These are phyloP conservation scores for Nannoperca australis DNA, from an alignment of 2,797 vertebrate species.

Conservation along the genomic window DNA sequence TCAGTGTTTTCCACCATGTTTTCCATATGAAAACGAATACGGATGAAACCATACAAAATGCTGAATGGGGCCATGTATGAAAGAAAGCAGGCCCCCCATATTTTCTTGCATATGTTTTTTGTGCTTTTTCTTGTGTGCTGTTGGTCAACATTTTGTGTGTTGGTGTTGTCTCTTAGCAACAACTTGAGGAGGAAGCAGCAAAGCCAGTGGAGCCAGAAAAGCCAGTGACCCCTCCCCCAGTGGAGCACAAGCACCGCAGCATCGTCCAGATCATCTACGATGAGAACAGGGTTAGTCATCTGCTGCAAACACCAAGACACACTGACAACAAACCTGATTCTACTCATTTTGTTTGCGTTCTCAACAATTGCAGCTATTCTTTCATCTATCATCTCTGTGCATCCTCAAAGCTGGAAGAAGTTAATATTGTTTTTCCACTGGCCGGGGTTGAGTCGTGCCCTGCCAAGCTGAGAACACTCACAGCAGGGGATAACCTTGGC, in stretches of 20 bases:
- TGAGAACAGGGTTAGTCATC: constrained; percentile 93
- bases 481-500: constrained; percentile 5
- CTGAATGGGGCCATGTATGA: background rate
- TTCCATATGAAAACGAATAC: background rate
- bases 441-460: background rate
- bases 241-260: constrained; percentile 99
- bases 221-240: constrained; percentile 96
- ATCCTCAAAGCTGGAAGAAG: constrained; percentile 7
- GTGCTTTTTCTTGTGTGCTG: constrained; percentile 17
- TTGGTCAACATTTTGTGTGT: constrained; percentile 63
- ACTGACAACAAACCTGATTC: background rate
- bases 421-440: constrained; percentile 8
- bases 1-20: constrained; percentile 16
- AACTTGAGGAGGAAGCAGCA: constrained; percentile 98
- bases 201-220: constrained; percentile 98
- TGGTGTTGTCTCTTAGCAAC: constrained; percentile 92
- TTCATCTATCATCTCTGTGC: background rate
- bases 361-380: background rate
- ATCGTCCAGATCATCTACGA: constrained; percentile 99
- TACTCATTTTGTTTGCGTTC: background rate
- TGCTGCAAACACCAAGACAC: constrained; percentile 26
- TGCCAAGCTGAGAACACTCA: constrained; percentile 3
- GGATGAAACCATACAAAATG: background rate
- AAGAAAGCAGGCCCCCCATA: background rate
- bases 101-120: constrained; percentile 4